Conservation (phyloP, 1,140 invertebrate species). For the Bombus soroeensis region DNA sequence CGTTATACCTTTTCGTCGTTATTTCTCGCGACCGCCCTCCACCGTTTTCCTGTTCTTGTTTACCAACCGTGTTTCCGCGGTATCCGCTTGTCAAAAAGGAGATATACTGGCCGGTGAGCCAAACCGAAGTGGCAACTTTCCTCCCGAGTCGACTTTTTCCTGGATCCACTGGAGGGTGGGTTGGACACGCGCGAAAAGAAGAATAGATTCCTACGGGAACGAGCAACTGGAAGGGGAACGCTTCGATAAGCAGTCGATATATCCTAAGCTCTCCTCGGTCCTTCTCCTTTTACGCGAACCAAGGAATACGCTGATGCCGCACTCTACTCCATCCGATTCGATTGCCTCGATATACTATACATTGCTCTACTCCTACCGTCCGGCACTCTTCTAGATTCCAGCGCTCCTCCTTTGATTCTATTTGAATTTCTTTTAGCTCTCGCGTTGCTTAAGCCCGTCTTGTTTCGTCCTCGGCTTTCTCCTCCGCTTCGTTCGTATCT, state of each 20-base stretch:
- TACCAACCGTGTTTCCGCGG: conserved; percentile 54
- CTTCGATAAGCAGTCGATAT: conserved; percentile 76
- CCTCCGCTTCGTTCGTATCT: not conserved
- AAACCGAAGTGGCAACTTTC: conserved; percentile 41
- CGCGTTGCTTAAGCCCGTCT: not conserved
- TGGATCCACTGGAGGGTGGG: not conserved
- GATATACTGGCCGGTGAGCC: conserved; percentile 61
- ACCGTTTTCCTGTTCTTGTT: conserved; percentile 51
- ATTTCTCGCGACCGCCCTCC: not conserved
- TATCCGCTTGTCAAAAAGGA: conserved; percentile 69
- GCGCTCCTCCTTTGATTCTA: not conserved
- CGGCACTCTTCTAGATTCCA: not conserved
- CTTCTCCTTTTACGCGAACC: conserved; percentile 34
- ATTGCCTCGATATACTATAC: conserved; percentile 56
- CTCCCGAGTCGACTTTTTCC: not conserved
- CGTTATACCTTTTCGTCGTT: conserved; percentile 35
- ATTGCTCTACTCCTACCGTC: conserved; percentile 50
- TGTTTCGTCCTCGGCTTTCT: not conserved
- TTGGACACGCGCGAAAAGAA: conserved; percentile 21
- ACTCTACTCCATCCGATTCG: conserved; percentile 70
- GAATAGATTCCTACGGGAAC: conserved; percentile 42
- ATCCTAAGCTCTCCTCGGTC: conserved; percentile 67
- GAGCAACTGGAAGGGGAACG: conserved; percentile 41
- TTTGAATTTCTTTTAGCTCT: not conserved
- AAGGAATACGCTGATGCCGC: conserved; percentile 76